These are phyloP conservation scores for Lophius piscatorius DNA, from an alignment of 2,113 vertebrate genomes.

Conservation along the genomic window DNA sequence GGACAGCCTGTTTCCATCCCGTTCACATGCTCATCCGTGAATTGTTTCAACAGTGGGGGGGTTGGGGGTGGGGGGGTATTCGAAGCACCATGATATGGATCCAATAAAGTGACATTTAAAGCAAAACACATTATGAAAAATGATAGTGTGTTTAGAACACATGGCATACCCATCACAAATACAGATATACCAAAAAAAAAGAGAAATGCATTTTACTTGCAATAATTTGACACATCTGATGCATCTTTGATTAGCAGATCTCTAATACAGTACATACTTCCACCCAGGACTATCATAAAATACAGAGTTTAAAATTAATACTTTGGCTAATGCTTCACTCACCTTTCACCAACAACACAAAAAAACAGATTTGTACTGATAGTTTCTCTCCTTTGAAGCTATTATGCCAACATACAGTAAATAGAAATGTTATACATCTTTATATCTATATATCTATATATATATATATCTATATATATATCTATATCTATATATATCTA, in stretches of 20 bases:
- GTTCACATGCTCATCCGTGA: conserved; percentile 16
- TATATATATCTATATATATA: conserved; percentile 18
- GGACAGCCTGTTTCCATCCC: conserved; percentile 1
- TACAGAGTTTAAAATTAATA: conserved; percentile 56
- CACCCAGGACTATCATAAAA: conserved; percentile 45
- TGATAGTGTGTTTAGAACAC: conserved; percentile 69
- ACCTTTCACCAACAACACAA: conserved; percentile 48
- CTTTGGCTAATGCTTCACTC: conserved; percentile 71
- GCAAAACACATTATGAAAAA: conserved; percentile 23
- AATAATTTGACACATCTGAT: conserved; percentile 65
- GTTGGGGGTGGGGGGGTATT: too few species aligned
- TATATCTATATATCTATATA: conserved; percentile 1
- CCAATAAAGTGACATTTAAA: conserved; percentile 54
- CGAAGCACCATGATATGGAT: conserved; percentile 39
- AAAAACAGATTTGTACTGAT: conserved; percentile 42
- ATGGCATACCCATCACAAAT: conserved; percentile 39
- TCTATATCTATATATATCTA: not conserved
- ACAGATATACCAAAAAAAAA: conserved; percentile 37
- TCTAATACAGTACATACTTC: conserved; percentile 38
- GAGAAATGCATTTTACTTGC: conserved; percentile 38
- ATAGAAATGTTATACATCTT: too few species aligned
- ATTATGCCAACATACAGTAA: conserved; percentile 55
- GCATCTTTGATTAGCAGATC: conserved; percentile 53
- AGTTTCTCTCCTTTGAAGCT: conserved; percentile 53
- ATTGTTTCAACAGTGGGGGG: conserved; percentile 32